Evolutionary conservation across 2,797 vertebrate genomes (phyloP), one percentile per base, ranked within the genome.

Genomic region (Melanotaenia pygmaea): DNA sequence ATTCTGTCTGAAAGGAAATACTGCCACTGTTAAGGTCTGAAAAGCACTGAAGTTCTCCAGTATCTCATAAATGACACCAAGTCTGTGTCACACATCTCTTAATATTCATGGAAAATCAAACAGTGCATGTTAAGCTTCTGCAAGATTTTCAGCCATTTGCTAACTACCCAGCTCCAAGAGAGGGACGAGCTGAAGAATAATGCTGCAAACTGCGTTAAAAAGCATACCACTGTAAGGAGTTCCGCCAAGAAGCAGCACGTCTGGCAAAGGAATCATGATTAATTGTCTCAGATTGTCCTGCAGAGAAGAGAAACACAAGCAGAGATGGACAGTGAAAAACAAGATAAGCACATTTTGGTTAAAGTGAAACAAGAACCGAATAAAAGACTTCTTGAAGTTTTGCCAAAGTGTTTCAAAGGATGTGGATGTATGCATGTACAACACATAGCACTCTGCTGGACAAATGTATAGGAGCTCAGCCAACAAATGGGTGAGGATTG

Each of bases 251-350:
- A 96, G 93, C 89, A 96, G 85, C 83, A 97, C 94, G 74, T 98
- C 97, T 89, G 97, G 97, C 92, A 97, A 90, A 79, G 96, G 95
- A 94, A 96, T 96, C 95, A 97, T 93, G 83, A 98, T 96, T 88
- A 98, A 84, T 73, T 98, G 97, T 85, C 96, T 96, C 90, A 98
- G 94, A 89, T 93, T 95, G 86, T 98, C 96, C 97, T 98, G 76
- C 54, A 81, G 40, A 84, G 64, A 66, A 72, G 8, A 78, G 64
- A 75, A 65, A 76, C 28, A 65, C 60, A 75, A 53, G 47, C 32
- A 30, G 64, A 72, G 51, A 77, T 3, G 59, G 70, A 51, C 9
- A 1, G 22, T 67, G 32, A 40, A 80, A 26, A 24, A 43, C 43
- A 67, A 64, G 59, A 74, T 65, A 28, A 70, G 67, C 59, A 77